Conservation (phyloP, 2,888 invertebrate genomes). For the Alsophila aescularia region DNA sequence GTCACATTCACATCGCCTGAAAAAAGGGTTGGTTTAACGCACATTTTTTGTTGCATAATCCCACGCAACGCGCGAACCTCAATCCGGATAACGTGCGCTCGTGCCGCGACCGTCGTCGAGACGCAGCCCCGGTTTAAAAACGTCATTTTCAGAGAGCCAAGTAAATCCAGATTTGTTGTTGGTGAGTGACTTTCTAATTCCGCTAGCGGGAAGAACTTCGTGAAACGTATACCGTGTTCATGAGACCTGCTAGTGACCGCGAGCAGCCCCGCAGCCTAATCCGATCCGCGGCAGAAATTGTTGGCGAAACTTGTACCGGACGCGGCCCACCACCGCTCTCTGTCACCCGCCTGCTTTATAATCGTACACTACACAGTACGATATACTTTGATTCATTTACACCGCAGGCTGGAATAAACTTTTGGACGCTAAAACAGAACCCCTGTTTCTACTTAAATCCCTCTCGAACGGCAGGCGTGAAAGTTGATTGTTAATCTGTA, state of each 20-base stretch:
- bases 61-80: conserved; percentile 60
- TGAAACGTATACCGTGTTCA: conserved; percentile 82
- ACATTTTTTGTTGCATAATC: conserved; percentile 76
- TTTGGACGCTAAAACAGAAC: conserved; percentile 72
- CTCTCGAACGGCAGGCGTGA: conserved; percentile 58
- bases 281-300: conserved; percentile 72
- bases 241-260: conserved; percentile 77
- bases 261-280: conserved; percentile 70
- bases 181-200: conserved; percentile 82
- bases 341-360: conserved; percentile 65
- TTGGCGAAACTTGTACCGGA: conserved; percentile 71
- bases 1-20: conserved; percentile 65
- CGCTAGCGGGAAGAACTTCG: conserved; percentile 71
- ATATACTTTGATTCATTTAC: conserved; percentile 80
- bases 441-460: conserved; percentile 71
- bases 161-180: conserved; percentile 81
- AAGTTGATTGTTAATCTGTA: conserved; percentile 72
- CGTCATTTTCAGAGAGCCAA: conserved; percentile 72
- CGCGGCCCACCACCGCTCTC: conserved; percentile 43
- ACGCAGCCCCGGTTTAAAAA: conserved; percentile 71
- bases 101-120: conserved; percentile 56
- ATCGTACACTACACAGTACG: conserved; percentile 65
- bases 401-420: conserved; percentile 74
- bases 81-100: conserved; percentile 57
- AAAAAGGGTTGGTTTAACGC: conserved; percentile 74